phyloP scores from a whole-genome alignment of 2,797 vertebrate genomes.

The Lithobates sylvaticus region DNA sequence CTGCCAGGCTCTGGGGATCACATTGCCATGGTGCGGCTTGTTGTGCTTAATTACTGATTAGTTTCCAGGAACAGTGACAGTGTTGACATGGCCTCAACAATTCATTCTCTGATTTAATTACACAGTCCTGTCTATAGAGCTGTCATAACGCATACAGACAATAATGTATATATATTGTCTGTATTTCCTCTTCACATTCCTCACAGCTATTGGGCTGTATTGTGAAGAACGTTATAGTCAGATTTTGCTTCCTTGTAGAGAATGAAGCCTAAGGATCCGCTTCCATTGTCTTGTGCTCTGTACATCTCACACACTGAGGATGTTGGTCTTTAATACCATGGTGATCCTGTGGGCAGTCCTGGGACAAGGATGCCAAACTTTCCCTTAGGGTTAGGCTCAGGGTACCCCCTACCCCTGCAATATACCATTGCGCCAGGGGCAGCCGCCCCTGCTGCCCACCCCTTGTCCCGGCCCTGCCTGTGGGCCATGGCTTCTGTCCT shows the following conservation, averaged over 20 bases:
- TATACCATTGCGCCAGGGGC: no score
- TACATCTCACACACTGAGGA: neutral
- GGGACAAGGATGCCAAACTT: no score
- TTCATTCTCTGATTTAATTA: neutral
- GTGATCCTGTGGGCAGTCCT: neutral
- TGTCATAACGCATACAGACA: neutral
- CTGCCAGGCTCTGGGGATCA: slow-evolving; percentile 29
- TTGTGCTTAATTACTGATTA: slow-evolving; percentile 50
- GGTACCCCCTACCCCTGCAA: no score
- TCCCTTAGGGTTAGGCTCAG: no score
- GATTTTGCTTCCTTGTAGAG: neutral
- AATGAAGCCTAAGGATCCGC: neutral
- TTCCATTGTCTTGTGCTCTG: neutral
- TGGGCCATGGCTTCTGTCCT: neutral
- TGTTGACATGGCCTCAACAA: neutral
- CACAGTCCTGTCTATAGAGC: neutral
- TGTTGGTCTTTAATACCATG: neutral
- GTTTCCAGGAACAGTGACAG: slow-evolving; percentile 51
- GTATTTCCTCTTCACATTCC: neutral
- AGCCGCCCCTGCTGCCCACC: no score
- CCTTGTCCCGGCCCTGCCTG: no score
- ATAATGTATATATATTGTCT: neutral
- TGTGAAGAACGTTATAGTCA: neutral
- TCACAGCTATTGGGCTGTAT: neutral
- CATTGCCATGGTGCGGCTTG: slow-evolving; percentile 48